Evolutionary conservation across 2,797 vertebrate species (phyloP).

Genomic region (Pogonophryne albipinna): DNA sequence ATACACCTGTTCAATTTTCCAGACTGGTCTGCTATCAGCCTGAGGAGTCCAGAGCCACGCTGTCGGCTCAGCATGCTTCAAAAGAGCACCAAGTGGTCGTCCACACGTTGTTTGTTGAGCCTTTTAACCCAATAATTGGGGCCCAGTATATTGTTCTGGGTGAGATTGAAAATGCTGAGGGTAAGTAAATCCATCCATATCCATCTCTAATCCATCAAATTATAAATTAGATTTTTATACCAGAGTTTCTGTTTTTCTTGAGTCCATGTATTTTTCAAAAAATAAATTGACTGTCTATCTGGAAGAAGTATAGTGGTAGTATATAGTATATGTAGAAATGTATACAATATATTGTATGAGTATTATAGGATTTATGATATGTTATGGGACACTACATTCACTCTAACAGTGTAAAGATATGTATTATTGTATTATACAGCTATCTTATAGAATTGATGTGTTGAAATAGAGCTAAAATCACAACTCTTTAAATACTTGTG

Average conservation of each 20-base stretch:
- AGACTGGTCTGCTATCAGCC: conserved; percentile 89
- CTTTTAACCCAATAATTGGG: conserved; percentile 90
- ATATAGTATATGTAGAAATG: neutral
- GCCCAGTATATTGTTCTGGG: conserved; percentile 91
- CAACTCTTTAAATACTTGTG: neutral
- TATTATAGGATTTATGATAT: neutral
- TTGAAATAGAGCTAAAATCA: neutral
- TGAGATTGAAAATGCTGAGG: conserved; percentile 86
- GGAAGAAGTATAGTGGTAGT: conserved; percentile 2
- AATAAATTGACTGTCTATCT: neutral
- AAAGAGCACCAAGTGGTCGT: conserved; percentile 83
- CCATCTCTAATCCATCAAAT: neutral
- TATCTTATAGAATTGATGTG: neutral
- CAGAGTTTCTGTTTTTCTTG: neutral
- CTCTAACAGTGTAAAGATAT: neutral
- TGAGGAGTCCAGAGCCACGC: conserved; percentile 83
- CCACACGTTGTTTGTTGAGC: conserved; percentile 91
- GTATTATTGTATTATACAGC: neutral
- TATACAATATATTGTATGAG: neutral
- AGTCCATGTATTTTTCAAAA: neutral
- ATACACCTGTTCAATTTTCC: conserved; percentile 33
- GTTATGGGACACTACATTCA: neutral
- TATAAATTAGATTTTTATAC: neutral
- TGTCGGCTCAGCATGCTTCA: conserved; percentile 83
- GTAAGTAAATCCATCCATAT: conserved; percentile 78